A percentile compares a stretch with the other conserved stretches of the same genome.
Conservation (phyloP, 2,113 vertebrate species). For the Lichenostomus cassidix region DNA sequence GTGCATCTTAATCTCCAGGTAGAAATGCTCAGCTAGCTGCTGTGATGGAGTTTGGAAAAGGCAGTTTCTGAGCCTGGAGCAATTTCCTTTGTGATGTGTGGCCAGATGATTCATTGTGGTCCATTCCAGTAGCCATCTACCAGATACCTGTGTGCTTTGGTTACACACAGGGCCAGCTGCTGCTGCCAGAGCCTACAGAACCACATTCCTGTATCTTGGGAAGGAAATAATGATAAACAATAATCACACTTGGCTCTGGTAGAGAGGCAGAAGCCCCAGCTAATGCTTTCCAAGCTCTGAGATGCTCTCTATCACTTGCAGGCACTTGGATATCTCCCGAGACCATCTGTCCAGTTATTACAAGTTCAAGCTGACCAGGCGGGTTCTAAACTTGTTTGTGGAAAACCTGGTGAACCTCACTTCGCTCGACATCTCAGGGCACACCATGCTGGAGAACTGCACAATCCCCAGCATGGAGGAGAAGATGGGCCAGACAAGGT, state of each 20-base stretch:
- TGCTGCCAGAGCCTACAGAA: neutral
- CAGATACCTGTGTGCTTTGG: neutral
- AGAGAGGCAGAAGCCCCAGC: neutral
- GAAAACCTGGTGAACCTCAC: constrained; percentile 88
- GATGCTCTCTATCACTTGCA: constrained; percentile 40
- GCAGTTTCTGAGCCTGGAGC: constrained; percentile 36
- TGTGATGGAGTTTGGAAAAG: neutral
- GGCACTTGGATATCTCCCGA: constrained; percentile 92
- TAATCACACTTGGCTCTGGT: neutral
- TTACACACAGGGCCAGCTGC: neutral
- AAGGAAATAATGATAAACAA: neutral
- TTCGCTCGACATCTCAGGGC: constrained; percentile 94
- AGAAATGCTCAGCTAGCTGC: neutral
- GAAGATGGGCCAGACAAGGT: constrained; percentile 92
- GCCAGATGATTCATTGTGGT: neutral
- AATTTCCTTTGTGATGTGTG: neutral
- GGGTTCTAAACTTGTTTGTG: constrained; percentile 87
- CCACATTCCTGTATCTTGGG: neutral
- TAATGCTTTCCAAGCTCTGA: constrained; percentile 32
- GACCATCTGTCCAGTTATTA: constrained; percentile 86
- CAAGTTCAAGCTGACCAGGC: constrained; percentile 92
- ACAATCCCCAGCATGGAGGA: constrained; percentile 90
- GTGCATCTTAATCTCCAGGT: neutral
- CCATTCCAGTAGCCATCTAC: neutral
- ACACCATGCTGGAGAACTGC: constrained; percentile 95